Base-by-base conservation (phyloP, 2,113 vertebrate species). In the Strigops habroptila region DNA sequence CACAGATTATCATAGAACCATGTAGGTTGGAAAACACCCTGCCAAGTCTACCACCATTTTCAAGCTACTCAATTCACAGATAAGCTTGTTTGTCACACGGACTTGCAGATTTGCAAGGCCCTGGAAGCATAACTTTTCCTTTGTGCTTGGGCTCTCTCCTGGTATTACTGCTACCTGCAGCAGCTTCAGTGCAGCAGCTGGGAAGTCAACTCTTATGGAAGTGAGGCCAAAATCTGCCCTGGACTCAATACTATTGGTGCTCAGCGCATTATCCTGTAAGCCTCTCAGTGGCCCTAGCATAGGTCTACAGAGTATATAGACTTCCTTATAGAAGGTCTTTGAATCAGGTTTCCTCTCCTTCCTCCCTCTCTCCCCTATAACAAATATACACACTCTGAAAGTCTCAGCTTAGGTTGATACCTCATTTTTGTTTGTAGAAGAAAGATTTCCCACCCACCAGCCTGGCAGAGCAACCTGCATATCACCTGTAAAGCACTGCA, bases 251-350 rank as follows among this genome's bases (percentile, higher is more conserved):
- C 18, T 51, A 14, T 3, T 3, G 43, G 30, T 28, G 30, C 57
- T 60, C 18, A 44, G 27, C 5, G n/a, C 2, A 4, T 46, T 22
- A 30, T 7, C 30, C 63, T 28, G 13, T 24, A 35, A 68, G 30
- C 24, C 30, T 30, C 41, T 46, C 4, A 4, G 30, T 14, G 35
- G 37, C 18, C 33, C 24, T 15, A 23, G 18, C 0, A 0, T 11
- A 7, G 17, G 35, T 18, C 27, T 69, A 21, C 13, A 37, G 51
- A 41, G 21, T 18, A 30, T 6, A 71, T 1, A n/a, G 46, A 35
- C 39, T 43, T 48, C 44, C 48, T 10, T 14, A 5, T 3, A 39
- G 52, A 28, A 30, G 24, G 16, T 35, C 46, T 82, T 37, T 30
- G 17, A 43, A 75, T 30, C 25, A n/a, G 37, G 19, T 49, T 70